Conservation (phyloP, 2,888 invertebrate species). For the Seira ritae region DNA sequence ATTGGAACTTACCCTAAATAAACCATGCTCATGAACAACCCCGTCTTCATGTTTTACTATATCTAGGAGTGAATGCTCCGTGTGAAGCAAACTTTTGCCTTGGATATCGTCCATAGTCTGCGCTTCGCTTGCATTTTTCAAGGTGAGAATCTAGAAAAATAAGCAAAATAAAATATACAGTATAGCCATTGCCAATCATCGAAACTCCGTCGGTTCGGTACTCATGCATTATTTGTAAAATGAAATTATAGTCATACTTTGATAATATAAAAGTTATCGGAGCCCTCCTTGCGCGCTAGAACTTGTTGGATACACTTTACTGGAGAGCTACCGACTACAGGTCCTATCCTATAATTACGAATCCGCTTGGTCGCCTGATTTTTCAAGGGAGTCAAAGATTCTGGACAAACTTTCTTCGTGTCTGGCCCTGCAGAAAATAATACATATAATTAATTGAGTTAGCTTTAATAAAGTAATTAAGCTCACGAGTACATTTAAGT, state of each 20-base stretch:
- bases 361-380: slow-evolving; percentile 28
- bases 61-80: slow-evolving; percentile 85
- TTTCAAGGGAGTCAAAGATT: not conserved
- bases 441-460: not conserved
- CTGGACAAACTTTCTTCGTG: not conserved
- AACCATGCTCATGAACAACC: slow-evolving; percentile 85
- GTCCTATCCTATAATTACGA: slow-evolving; percentile 83
- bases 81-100: slow-evolving; percentile 87
- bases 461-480: no score
- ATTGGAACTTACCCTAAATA: slow-evolving; percentile 82
- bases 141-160: slow-evolving; percentile 73
- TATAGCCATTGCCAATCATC: no score
- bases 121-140: slow-evolving; percentile 77
- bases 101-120: slow-evolving; percentile 86
- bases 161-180: not conserved
- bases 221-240: not conserved
- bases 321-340: slow-evolving; percentile 84
- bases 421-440: not conserved
- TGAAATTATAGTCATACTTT: slow-evolving; percentile 78
- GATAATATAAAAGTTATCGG: slow-evolving; percentile 83
- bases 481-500: no score
- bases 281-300: slow-evolving; percentile 83
- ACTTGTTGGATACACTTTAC: slow-evolving; percentile 87
- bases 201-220: not conserved
- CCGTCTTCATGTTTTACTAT: slow-evolving; percentile 83